phyloP scores from a whole-genome alignment of 2,888 invertebrate genomes.

The Theretra japonica region DNA sequence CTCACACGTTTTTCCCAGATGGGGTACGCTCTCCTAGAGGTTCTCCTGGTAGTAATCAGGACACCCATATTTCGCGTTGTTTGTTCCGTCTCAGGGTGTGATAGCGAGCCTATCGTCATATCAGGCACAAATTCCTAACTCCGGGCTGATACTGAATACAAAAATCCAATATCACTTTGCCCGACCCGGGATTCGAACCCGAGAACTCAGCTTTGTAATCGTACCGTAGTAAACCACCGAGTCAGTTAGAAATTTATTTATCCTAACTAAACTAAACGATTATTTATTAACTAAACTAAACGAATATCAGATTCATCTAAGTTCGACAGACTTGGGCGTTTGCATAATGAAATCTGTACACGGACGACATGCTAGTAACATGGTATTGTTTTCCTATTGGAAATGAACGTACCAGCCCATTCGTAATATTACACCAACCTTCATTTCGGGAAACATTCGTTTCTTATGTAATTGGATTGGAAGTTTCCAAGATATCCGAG shows the following conservation, averaged over 20 bases:
- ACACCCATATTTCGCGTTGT: too few relatives aligned
- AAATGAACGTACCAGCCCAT: slow-evolving; percentile 6
- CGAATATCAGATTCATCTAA: not conserved
- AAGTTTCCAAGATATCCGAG: slow-evolving; percentile 8
- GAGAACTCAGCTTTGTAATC: too few relatives aligned
- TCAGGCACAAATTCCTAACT: too few relatives aligned
- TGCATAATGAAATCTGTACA: slow-evolving; percentile 8
- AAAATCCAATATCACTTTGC: too few relatives aligned
- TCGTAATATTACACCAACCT: slow-evolving; percentile 18
- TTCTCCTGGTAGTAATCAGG: too few relatives aligned
- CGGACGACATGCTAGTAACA: not conserved
- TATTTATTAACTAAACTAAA: not conserved
- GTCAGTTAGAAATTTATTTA: not conserved
- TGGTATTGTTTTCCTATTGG: slow-evolving; percentile 21
- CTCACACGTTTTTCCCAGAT: too few relatives aligned
- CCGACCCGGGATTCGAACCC: too few relatives aligned
- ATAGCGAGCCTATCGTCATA: too few relatives aligned
- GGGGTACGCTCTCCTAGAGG: too few relatives aligned
- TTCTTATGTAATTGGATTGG: slow-evolving; percentile 12
- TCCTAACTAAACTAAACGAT: not conserved
- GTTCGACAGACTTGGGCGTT: not conserved
- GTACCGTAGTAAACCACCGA: too few relatives aligned
- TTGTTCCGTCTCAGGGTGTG: too few relatives aligned
- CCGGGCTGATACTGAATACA: too few relatives aligned
- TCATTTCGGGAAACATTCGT: slow-evolving; percentile 10